phyloP scores from a whole-genome alignment of 2,888 invertebrate genomes.

The Parnassius glacialis region DNA sequence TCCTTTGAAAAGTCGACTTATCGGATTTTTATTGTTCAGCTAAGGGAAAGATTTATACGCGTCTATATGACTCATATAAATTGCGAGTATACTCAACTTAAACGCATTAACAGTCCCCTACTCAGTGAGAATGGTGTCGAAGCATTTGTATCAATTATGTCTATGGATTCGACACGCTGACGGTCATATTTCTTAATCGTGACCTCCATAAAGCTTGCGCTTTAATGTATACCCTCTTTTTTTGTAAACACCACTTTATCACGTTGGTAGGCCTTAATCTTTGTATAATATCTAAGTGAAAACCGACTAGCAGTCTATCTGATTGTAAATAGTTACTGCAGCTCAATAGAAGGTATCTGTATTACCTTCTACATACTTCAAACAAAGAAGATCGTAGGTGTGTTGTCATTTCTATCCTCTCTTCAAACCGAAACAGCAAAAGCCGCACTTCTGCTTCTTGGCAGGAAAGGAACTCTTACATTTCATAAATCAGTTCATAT shows the following conservation, averaged over 20 bases:
- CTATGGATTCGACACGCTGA: slow-evolving; percentile 43
- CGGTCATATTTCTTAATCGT: slow-evolving; percentile 64
- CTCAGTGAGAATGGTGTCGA: slow-evolving; percentile 37
- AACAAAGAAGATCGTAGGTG: no score
- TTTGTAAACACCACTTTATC: slow-evolving; percentile 10
- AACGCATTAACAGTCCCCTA: slow-evolving; percentile 16
- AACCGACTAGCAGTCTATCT: no score
- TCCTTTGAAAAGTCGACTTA: not conserved
- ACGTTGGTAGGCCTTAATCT: not conserved
- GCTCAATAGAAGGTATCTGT: no score
- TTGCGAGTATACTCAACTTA: slow-evolving; percentile 1
- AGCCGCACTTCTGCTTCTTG: no score
- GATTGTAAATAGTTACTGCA: no score
- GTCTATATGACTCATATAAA: not conserved
- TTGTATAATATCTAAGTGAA: no score
- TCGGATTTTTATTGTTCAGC: not conserved
- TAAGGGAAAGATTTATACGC: not conserved
- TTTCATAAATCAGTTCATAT: no score
- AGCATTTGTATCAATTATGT: slow-evolving; percentile 64
- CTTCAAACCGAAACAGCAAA: no score
- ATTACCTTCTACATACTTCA: no score
- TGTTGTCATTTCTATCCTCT: no score
- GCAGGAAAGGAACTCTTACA: no score
- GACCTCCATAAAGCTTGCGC: slow-evolving; percentile 44
- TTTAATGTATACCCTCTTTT: slow-evolving; percentile 28